phyloP scores from a whole-genome alignment of 2,888 invertebrate genomes.

The Eupithecia tripunctaria region DNA sequence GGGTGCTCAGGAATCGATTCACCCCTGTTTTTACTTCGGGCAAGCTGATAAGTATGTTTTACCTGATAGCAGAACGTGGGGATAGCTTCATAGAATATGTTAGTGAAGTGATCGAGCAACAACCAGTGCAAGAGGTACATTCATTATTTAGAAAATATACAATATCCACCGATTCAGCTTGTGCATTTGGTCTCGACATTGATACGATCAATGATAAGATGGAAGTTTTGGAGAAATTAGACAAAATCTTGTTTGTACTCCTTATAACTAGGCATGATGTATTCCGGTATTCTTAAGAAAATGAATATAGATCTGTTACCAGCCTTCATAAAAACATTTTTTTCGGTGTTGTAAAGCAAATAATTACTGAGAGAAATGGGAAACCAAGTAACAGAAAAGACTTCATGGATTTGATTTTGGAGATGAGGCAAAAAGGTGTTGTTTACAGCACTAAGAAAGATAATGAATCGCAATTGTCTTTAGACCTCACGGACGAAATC shows the following conservation, averaged over 20 bases:
- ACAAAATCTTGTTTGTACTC: too few relatives aligned
- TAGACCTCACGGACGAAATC: conserved; percentile 45
- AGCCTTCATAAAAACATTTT: too few relatives aligned
- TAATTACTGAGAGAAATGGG: conserved; percentile 50
- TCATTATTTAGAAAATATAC: conserved; percentile 37
- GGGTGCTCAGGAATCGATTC: conserved; percentile 54
- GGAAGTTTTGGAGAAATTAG: too few relatives aligned
- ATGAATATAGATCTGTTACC: too few relatives aligned
- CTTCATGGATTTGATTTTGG: conserved; percentile 38
- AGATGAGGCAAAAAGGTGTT: conserved; percentile 52
- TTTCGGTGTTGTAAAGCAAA: too few relatives aligned
- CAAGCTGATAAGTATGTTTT: conserved; percentile 64
- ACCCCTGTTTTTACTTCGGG: conserved; percentile 65
- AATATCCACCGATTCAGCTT: too few relatives aligned
- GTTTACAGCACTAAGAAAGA: conserved; percentile 44
- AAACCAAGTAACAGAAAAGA: conserved; percentile 40
- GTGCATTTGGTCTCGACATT: too few relatives aligned
- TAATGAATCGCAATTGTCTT: conserved; percentile 32
- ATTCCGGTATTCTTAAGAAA: too few relatives aligned
- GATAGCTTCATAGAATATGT: conserved; percentile 33
- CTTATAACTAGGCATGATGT: too few relatives aligned
- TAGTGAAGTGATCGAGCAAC: conserved; percentile 3
- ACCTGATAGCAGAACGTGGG: conserved; percentile 55
- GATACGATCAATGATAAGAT: too few relatives aligned
- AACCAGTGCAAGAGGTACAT: conserved; percentile 50